Base-by-base conservation (phyloP, 2,113 vertebrate genomes). In the Cololabis saira region DNA sequence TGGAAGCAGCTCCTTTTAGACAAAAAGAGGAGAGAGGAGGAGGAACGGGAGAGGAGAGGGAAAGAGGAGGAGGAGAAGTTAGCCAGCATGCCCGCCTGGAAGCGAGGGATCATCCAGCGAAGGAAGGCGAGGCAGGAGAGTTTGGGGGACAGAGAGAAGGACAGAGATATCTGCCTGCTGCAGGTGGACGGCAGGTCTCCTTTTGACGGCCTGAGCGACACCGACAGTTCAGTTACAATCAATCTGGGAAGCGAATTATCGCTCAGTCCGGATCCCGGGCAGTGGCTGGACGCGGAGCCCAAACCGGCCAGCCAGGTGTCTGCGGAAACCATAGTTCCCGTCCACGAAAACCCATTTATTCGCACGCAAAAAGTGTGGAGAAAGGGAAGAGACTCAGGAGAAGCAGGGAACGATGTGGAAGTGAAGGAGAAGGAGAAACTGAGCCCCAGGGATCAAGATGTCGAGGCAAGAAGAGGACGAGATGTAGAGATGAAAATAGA, bases 1-100 rank as follows among this genome's bases (percentile, higher is more conserved):
- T 96, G 95, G 95, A 97, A 96, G 67, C 92, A 94, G 53, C 92
- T 95, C 66, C 90, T 97, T 56, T 78, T 97, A 89, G 95, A 95
- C 75, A 89, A 89, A 52, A 95, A 94, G 67, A 88, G 94, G 69
- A 92, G 89, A 78, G 95, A 95, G 54, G 95, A 96, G 87, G 94
- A 94, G 59, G 92, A 91, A 2, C 71, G 92, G 16, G 93, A 92
- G 14, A 91, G 90, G 61, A 88, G 91, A 24, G 95, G 93, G 53
- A 92, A 91, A 51, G 93, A 94, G 10, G 94, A 95, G 61, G 89
- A 93, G 75, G 89, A 94, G 22, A 93, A 94, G 58, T 89, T 95
- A 17, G 93, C 94, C 61, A 94, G 87, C 84, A 94, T 96, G 93
- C 95, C 96, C 0, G 94, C 94, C 24, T 96, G 96, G 96, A 96